Evolutionary conservation across 2,113 vertebrate species (phyloP).

Genomic region (Sialia sialis): DNA sequence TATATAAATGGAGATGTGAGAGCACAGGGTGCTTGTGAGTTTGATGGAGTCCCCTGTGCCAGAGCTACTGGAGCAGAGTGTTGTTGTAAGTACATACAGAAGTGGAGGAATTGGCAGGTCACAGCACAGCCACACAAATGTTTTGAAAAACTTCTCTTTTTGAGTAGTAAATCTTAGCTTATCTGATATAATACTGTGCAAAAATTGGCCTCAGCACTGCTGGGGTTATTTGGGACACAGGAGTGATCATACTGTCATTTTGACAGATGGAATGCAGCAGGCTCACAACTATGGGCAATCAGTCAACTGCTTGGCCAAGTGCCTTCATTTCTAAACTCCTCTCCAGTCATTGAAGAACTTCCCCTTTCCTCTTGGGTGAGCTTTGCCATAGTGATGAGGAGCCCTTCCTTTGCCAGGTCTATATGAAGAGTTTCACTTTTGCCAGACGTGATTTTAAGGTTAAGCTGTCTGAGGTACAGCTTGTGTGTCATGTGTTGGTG

Average conservation of each 20-base stretch:
- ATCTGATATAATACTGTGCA: background rate
- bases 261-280: background rate
- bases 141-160: background rate
- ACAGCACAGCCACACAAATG: background rate
- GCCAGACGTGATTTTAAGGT: background rate
- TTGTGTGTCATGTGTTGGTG: background rate
- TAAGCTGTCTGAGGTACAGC: background rate
- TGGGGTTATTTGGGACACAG: background rate
- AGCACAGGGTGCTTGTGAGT: background rate
- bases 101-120: background rate
- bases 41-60: background rate
- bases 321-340: background rate
- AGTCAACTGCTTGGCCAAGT: background rate
- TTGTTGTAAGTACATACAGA: background rate
- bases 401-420: background rate
- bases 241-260: background rate
- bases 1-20: background rate
- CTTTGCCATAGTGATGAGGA: background rate
- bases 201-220: background rate
- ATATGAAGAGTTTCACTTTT: background rate
- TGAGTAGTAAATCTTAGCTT: background rate
- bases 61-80: background rate
- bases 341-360: background rate
- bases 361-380: background rate
- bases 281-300: background rate